Percentiles rank a stretch among this genome's conserved stretches.
phyloP scores from a whole-genome alignment of 92 coral and sea anemone genomes.

The Blastomussa wellsi region DNA sequence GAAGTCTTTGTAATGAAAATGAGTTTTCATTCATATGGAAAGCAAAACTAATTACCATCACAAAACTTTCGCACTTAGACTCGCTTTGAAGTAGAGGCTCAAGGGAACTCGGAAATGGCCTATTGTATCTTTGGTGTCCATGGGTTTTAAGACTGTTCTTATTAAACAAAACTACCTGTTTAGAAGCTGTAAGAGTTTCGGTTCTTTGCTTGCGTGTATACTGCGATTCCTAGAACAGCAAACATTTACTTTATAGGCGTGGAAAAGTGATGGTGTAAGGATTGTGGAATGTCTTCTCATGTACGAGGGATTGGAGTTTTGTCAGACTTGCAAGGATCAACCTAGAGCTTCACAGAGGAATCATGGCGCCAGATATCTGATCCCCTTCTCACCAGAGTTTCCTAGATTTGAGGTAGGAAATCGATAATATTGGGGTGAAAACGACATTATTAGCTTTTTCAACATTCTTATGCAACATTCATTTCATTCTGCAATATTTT shows the following conservation, averaged over 20 bases:
- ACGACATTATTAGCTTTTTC: too few species aligned
- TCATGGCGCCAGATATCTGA: conserved; percentile 38
- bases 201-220: background rate
- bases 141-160: too few species aligned
- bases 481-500: too few species aligned
- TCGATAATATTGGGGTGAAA: background rate
- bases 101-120: too few species aligned
- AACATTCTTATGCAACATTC: too few species aligned
- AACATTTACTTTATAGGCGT: conserved; percentile 2
- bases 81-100: too few species aligned
- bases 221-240: background rate
- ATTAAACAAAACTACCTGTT: too few species aligned
- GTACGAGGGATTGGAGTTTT: conserved; percentile 25
- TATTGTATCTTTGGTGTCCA: too few species aligned
- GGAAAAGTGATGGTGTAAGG: conserved; percentile 30
- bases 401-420: conserved; percentile 45
- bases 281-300: conserved; percentile 16
- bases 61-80: too few species aligned
- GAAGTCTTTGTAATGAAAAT: too few species aligned
- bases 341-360: conserved; percentile 28
- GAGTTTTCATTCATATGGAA: too few species aligned
- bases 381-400: conserved; percentile 32
- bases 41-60: too few species aligned
- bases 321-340: conserved; percentile 19
- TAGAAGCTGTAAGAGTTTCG: background rate